Percentiles rank a stretch among this genome's conserved stretches.
Conservation (phyloP, 92 coral and sea anemone species). For the Isaurus tuberculatus region DNA sequence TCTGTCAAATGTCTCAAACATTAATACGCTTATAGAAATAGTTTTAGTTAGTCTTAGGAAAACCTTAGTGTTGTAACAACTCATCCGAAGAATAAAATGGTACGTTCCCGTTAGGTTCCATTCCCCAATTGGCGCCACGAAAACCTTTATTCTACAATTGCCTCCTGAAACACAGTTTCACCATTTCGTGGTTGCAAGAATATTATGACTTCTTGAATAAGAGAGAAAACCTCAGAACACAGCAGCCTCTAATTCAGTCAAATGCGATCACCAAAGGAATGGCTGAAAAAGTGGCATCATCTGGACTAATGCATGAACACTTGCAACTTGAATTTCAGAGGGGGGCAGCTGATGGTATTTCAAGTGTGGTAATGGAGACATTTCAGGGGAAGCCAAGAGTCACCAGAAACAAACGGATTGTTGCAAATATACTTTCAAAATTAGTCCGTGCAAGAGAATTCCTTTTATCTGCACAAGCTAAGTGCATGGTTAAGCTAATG, state of each 20-base stretch:
- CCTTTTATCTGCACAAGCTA: not conserved
- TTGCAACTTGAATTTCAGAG: slow-evolving; percentile 53
- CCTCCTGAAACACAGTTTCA: slow-evolving; percentile 66
- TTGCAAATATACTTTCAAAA: slow-evolving; percentile 48
- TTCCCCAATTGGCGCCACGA: too few species aligned
- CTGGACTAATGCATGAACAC: slow-evolving; percentile 58
- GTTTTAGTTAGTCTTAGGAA: too few species aligned
- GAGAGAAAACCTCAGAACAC: slow-evolving; percentile 43
- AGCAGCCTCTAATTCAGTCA: slow-evolving; percentile 52
- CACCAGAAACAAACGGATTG: slow-evolving; percentile 57
- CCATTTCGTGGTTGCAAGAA: slow-evolving; percentile 53
- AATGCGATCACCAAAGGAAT: slow-evolving; percentile 57
- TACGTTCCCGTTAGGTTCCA: too few species aligned
- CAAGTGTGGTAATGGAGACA: slow-evolving; percentile 49
- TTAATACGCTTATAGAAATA: too few species aligned
- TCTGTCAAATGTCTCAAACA: too few species aligned
- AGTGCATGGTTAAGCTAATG: not conserved
- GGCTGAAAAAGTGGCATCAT: slow-evolving; percentile 61
- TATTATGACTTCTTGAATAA: slow-evolving; percentile 45
- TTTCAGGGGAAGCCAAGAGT: slow-evolving; percentile 62
- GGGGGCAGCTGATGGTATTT: slow-evolving; percentile 55
- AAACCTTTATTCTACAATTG: too few species aligned
- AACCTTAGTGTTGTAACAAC: too few species aligned
- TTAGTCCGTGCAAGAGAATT: not conserved
- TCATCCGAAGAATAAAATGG: too few species aligned